Conservation (phyloP, 2,888 invertebrate species). For the Eledone cirrhosa region DNA sequence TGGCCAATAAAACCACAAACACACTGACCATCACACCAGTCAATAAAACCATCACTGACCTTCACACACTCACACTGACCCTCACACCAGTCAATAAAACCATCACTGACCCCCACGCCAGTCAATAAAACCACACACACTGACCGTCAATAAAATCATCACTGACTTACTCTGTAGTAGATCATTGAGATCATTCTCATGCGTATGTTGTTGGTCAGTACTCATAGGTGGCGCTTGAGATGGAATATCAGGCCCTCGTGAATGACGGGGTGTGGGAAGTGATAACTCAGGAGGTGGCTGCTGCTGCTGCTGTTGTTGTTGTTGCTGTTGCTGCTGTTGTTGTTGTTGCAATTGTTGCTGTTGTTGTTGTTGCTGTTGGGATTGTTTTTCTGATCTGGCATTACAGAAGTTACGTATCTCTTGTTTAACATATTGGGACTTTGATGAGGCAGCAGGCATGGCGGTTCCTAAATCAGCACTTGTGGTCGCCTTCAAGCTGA, state of each 20-base stretch:
- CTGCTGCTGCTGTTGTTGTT: constrained; percentile 40
- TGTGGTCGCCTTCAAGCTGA: constrained; percentile 47
- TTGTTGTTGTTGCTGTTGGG: constrained; percentile 48
- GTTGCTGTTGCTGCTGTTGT: constrained; percentile 39
- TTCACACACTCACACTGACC: too few relatives aligned
- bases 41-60: too few relatives aligned
- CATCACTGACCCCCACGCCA: too few relatives aligned
- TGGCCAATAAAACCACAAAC: too few relatives aligned
- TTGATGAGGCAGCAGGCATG: constrained; percentile 43
- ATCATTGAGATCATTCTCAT: constrained; percentile 60
- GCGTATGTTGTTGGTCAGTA: constrained; percentile 50
- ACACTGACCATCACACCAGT: too few relatives aligned
- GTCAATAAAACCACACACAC: too few relatives aligned
- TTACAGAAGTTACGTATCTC: constrained; percentile 89
- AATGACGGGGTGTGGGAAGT: constrained; percentile 71
- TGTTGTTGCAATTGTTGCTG: constrained; percentile 62
- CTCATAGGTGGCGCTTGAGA: constrained; percentile 37
- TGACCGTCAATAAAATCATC: too few relatives aligned
- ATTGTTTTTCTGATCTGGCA: constrained; percentile 75
- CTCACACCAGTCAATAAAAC: too few relatives aligned
- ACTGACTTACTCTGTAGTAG: constrained; percentile 25
- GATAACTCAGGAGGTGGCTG: constrained; percentile 65
- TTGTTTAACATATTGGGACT: constrained; percentile 88
- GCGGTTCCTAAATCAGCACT: constrained; percentile 39
- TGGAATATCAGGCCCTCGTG: constrained; percentile 27